Evolutionary conservation across 1,140 invertebrate genomes (phyloP).

Genomic region (Drosophila bifasciata): DNA sequence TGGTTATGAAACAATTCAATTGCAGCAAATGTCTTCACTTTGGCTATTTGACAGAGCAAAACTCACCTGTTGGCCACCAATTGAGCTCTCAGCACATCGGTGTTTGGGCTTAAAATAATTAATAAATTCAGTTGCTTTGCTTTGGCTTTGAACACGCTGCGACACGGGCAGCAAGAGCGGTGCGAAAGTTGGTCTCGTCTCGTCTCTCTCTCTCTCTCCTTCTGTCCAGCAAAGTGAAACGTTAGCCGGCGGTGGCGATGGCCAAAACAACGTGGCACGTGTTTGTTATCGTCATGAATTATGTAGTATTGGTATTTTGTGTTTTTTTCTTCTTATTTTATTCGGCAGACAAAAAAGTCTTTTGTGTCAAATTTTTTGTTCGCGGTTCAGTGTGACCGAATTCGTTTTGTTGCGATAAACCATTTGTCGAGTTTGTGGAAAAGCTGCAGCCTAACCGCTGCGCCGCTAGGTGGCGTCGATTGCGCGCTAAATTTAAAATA

Average conservation of each 20-base stretch:
- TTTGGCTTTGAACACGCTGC: conserved; percentile 9
- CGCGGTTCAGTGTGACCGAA: too few relatives aligned
- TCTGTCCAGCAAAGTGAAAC: neutral
- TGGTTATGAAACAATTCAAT: conserved; percentile 25
- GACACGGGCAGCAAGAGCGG: too few relatives aligned
- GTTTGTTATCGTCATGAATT: conserved; percentile 30
- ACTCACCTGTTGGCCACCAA: neutral
- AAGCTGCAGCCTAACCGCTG: neutral
- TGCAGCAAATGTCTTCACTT: neutral
- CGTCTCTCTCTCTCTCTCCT: neutral
- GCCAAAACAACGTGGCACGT: conserved; percentile 20
- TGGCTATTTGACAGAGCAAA: neutral
- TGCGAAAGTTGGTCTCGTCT: neutral
- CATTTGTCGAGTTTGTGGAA: too few relatives aligned
- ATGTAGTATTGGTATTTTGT: neutral
- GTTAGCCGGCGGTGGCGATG: conserved; percentile 18
- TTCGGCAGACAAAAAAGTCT: too few relatives aligned
- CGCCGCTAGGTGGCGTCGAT: conserved; percentile 4
- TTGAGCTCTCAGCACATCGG: neutral
- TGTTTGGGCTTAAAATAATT: conserved; percentile 9
- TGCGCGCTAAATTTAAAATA: conserved; percentile 16
- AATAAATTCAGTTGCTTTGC: conserved; percentile 21
- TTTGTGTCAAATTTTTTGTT: too few relatives aligned
- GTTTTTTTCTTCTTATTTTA: too few relatives aligned
- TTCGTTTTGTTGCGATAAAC: too few relatives aligned